Base-by-base conservation (phyloP, 2,888 invertebrate genomes). In the Elmis aenea region DNA sequence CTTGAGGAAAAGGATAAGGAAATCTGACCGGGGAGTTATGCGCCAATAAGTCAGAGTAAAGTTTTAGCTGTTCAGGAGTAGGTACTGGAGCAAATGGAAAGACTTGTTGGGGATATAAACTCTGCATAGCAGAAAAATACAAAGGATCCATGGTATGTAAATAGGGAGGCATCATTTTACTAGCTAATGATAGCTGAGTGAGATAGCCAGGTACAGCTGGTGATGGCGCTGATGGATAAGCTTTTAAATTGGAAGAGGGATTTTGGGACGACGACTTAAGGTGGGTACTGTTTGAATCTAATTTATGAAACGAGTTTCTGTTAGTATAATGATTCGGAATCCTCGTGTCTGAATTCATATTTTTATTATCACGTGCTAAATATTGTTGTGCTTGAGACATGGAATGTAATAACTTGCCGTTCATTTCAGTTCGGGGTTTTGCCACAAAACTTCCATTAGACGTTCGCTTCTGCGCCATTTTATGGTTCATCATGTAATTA, bases 41-140 rank as follows among this genome's bases (percentile, higher is more conserved):
- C 36, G 69, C 65, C 54, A 72, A 62, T 38, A 76, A 58, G 46
- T 77, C 75, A 48, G 74, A 72, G 54, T 72, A 72, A 45, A 76
- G 69, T 50, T 75, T 74, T 36, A 72, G 54, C 38, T 71, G 70
- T 44, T 73, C 71, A 11, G 73, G 69, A 39, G 66, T 66, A 24
- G 73, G 66, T 40, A 72, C 69, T 12, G 72, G 62, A 42, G 68
- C 64, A 34, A 69, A 58, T 2, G 68, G 63, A 8, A 62, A 54
- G 8, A 61, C 52, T 14, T 65, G 49, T 28, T 63, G 67, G 13
- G 68, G 62, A 44, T 72, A 68, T 33, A 72, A 52, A 46, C 68
- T 69, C 41, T 63, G 67, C 49, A 73, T 59, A 13, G 70, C 68
- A 22, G 70, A 66, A 46, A 72, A 73, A 52, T 73, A 73, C 52